Percentiles rank a stretch among this genome's conserved stretches.
Evolutionary conservation across 2,113 vertebrate genomes (phyloP).

Genomic region (Heterotis niloticus): DNA sequence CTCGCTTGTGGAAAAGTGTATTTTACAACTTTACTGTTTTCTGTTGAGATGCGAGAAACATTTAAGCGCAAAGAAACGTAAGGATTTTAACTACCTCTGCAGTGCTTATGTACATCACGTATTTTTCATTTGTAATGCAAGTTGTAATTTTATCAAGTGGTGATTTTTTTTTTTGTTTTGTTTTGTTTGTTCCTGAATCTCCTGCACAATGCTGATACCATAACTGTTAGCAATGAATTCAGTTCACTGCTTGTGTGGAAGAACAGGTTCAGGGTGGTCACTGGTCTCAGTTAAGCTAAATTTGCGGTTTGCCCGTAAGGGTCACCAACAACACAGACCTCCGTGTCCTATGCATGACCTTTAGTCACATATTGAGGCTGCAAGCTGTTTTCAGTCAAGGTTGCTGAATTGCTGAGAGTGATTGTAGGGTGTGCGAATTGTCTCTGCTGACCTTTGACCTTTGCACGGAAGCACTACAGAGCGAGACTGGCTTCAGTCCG

Average conservation of each 20-base stretch:
- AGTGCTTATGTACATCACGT: constrained; percentile 4
- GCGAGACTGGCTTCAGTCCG: background rate
- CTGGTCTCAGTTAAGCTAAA: too few species aligned
- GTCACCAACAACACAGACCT: background rate
- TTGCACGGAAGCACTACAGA: background rate
- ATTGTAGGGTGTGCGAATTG: background rate
- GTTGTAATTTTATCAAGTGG: too few species aligned
- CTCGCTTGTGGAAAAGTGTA: background rate
- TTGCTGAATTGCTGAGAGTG: background rate
- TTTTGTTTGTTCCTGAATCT: too few species aligned
- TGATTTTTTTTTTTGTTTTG: too few species aligned
- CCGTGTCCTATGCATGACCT: too few species aligned
- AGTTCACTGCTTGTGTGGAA: too few species aligned
- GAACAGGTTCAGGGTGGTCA: too few species aligned
- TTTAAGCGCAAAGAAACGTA: constrained; percentile 21
- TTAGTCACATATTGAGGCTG: background rate
- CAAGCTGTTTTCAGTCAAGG: background rate
- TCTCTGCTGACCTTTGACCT: background rate
- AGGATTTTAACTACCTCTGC: constrained; percentile 42
- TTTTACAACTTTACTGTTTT: constrained; percentile 1
- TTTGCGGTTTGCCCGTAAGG: background rate
- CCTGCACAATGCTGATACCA: background rate
- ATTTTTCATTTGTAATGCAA: too few species aligned
- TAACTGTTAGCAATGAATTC: background rate
- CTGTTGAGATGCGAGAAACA: constrained; percentile 19